Evolutionary conservation across 1,140 invertebrate genomes (phyloP).

Genomic region (Leptonema lineaticorne): DNA sequence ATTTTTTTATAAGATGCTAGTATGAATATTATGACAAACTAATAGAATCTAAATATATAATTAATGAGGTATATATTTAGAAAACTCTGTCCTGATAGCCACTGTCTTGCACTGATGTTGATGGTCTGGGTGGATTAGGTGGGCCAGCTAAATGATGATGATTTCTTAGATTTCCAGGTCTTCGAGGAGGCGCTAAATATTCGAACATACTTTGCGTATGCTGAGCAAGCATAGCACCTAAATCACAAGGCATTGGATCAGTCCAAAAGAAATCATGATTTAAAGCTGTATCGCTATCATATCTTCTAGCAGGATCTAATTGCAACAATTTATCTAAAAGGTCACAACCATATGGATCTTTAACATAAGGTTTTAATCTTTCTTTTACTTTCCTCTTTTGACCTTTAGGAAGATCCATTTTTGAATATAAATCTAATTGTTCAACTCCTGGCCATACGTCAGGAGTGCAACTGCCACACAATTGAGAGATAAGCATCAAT

Average conservation of each 20-base stretch:
- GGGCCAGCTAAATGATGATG: slow-evolving; percentile 66
- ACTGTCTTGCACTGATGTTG: slow-evolving; percentile 60
- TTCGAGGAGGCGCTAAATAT: slow-evolving; percentile 70
- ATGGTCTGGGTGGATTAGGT: slow-evolving; percentile 56
- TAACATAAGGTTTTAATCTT: slow-evolving; percentile 86
- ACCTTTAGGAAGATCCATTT: slow-evolving; percentile 87
- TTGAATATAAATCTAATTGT: slow-evolving; percentile 86
- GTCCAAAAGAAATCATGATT: slow-evolving; percentile 99
- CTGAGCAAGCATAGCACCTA: slow-evolving; percentile 90
- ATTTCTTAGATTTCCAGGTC: slow-evolving; percentile 68
- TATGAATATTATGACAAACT: too few species aligned
- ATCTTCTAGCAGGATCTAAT: slow-evolving; percentile 88
- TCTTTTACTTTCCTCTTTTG: slow-evolving; percentile 93
- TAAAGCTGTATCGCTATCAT: slow-evolving; percentile 88
- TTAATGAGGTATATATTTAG: slow-evolving; percentile 46
- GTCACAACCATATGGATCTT: slow-evolving; percentile 90
- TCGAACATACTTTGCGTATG: slow-evolving; percentile 97
- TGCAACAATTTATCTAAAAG: slow-evolving; percentile 90
- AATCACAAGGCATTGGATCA: slow-evolving; percentile 91
- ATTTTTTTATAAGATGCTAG: too few species aligned
- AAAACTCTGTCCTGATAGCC: slow-evolving; percentile 79
- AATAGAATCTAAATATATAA: neutral
- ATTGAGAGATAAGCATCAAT: slow-evolving; percentile 89
- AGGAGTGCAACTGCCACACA: slow-evolving; percentile 94
- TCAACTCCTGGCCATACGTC: slow-evolving; percentile 96